Base-by-base conservation (phyloP, 2,888 invertebrate genomes). In the Tricholauxania praeusta region DNA sequence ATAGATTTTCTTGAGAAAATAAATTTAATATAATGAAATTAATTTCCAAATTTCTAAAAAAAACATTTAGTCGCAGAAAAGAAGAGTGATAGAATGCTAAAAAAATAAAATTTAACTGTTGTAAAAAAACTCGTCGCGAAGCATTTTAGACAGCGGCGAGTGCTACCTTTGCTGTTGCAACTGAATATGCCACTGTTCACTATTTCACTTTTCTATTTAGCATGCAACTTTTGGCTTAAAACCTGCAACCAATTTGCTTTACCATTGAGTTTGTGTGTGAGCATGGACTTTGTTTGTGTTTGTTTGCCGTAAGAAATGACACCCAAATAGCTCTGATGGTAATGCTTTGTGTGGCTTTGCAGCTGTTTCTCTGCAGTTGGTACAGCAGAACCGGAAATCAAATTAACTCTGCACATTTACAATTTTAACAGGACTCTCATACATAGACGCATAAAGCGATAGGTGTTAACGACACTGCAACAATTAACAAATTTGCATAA, bases 241-340 rank as follows among this genome's bases (percentile, higher is more conserved):
- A 28, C 19, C 12, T 57, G 57, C 57, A 57, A 19, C 57, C 57
- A 57, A 57, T 57, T 57, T 57, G 57, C 22, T 17, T 28, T 28
- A 19, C 28, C 57, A 57, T 28, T 57, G 63, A 12, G 32, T 62
- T 32, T 63, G 63, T 63, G 63, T 39, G 63, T 48, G 7, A 7
- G 57, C 22, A 12, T 28, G 28, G 14, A 28, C 5, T 28, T 39
- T 57, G 19, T 57, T 28, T 57, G 57, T 28, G 57, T 19, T 57
- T 28, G 57, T 28, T 15, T 57, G 28, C 10, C 15, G 57, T 57
- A 57, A 57, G 28, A 28, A 57, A 57, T 57, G 57, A 19, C 28
- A 57, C 57, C 57, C 12, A 28, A 28, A 22, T 28, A 19, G 19
- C 19, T 57, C 28, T 12, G 28, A 14, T n/a, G 22, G 55, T 57